These are phyloP conservation scores for Entomyzon cyanotis DNA, from an alignment of 2,113 vertebrate species.

Conservation along the genomic window DNA sequence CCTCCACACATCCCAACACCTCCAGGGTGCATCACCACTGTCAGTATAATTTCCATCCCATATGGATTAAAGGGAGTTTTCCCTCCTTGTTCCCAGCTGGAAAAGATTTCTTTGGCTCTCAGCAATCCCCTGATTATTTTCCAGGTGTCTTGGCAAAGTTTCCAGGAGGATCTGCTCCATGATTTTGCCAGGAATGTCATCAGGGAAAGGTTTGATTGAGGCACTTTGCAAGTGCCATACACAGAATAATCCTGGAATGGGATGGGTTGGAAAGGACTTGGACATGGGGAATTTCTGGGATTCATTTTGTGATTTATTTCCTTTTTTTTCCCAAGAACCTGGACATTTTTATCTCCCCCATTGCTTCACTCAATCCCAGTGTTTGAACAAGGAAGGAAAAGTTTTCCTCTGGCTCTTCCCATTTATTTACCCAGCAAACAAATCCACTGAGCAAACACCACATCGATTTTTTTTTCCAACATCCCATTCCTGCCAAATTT, in stretches of 20 bases:
- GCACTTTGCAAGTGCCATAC: neutral
- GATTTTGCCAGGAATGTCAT: neutral
- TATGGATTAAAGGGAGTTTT: neutral
- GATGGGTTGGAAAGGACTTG: neutral
- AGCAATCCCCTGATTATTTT: neutral
- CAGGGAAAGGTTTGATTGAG: neutral
- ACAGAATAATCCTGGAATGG: neutral
- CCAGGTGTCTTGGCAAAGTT: neutral
- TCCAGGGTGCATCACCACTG: neutral
- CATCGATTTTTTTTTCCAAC: neutral
- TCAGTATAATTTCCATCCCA: neutral
- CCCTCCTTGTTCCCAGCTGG: neutral
- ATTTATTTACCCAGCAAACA: neutral
- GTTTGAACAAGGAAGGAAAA: neutral
- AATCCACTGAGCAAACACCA: neutral
- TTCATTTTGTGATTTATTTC: neutral
- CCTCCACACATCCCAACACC: too few species aligned
- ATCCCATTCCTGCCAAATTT: neutral
- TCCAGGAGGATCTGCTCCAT: neutral
- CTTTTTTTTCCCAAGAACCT: neutral
- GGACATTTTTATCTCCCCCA: neutral
- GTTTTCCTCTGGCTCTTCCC: neutral
- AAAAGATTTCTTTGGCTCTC: neutral
- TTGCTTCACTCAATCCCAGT: neutral
- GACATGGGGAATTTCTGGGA: rapidly evolving